Evolutionary conservation across 2,113 vertebrate species (phyloP).

Genomic region (Burhinus oedicnemus): DNA sequence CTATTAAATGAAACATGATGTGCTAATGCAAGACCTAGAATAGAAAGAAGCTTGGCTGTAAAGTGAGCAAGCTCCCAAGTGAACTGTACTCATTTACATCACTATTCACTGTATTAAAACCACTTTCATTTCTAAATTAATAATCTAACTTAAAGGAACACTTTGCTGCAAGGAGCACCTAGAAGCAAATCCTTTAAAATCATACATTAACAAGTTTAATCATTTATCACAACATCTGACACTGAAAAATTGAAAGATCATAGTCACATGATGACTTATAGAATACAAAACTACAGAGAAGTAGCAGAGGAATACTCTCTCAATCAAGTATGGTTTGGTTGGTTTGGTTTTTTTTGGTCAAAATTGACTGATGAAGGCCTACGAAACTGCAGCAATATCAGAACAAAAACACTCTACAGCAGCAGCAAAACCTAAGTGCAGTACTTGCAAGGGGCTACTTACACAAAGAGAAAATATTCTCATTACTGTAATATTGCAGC

Average conservation of each 20-base stretch:
- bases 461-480: neutral
- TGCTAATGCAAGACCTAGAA: slow-evolving; percentile 9
- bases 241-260: neutral
- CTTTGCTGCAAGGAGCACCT: neutral
- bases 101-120: neutral
- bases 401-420: neutral
- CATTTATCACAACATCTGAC: neutral
- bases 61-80: slow-evolving; percentile 44
- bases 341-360: neutral
- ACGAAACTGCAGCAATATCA: neutral
- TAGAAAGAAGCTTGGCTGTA: neutral
- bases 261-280: rapidly evolving
- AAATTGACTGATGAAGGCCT: neutral
- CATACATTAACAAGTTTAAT: neutral
- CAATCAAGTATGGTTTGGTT: neutral
- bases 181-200: neutral
- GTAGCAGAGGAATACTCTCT: neutral
- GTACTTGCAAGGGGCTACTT: neutral
- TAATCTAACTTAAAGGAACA: neutral
- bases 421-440: neutral
- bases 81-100: slow-evolving; percentile 7
- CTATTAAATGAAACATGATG: slow-evolving; percentile 31
- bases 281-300: neutral
- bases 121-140: slow-evolving; percentile 35
- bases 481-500: neutral